Evolutionary conservation across 2,888 invertebrate genomes (phyloP).

Genomic region (Microchrysa polita): DNA sequence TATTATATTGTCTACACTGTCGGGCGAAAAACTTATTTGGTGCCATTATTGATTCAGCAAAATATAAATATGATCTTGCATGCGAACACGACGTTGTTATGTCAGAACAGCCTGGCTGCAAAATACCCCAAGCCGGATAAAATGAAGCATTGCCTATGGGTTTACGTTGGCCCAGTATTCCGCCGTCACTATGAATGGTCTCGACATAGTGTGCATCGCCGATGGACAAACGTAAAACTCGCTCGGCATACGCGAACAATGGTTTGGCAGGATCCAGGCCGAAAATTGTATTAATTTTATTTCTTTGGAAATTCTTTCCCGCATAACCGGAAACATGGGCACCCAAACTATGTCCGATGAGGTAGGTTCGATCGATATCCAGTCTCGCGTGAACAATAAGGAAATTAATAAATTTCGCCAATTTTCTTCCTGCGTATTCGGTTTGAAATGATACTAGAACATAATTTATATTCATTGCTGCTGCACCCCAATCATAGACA

Average conservation of each 20-base stretch:
- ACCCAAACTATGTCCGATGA: slow-evolving; percentile 70
- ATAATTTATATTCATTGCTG: slow-evolving; percentile 68
- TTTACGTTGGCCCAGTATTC: slow-evolving; percentile 56
- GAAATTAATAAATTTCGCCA: slow-evolving; percentile 58
- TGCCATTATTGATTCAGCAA: slow-evolving; percentile 62
- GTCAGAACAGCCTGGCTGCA: slow-evolving; percentile 66
- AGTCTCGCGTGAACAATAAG: slow-evolving; percentile 65
- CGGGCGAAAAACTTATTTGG: slow-evolving; percentile 57
- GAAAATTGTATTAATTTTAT: slow-evolving; percentile 67
- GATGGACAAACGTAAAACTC: slow-evolving; percentile 53
- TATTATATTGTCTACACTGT: slow-evolving; percentile 54
- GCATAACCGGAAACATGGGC: slow-evolving; percentile 69
- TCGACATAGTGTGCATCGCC: slow-evolving; percentile 61
- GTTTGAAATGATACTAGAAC: slow-evolving; percentile 66
- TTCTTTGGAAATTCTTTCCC: slow-evolving; percentile 67
- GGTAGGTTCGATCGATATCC: slow-evolving; percentile 65
- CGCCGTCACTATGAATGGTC: slow-evolving; percentile 60
- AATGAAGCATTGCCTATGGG: slow-evolving; percentile 65
- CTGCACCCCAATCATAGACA: slow-evolving; percentile 70
- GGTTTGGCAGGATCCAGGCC: slow-evolving; percentile 57
- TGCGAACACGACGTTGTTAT: slow-evolving; percentile 64
- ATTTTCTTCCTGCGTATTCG: slow-evolving; percentile 54
- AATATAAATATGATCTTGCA: slow-evolving; percentile 62
- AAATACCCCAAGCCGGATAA: slow-evolving; percentile 67
- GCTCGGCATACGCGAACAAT: slow-evolving; percentile 53